Conservation (phyloP, 2,113 vertebrate species). For the Seriola dumerili region DNA sequence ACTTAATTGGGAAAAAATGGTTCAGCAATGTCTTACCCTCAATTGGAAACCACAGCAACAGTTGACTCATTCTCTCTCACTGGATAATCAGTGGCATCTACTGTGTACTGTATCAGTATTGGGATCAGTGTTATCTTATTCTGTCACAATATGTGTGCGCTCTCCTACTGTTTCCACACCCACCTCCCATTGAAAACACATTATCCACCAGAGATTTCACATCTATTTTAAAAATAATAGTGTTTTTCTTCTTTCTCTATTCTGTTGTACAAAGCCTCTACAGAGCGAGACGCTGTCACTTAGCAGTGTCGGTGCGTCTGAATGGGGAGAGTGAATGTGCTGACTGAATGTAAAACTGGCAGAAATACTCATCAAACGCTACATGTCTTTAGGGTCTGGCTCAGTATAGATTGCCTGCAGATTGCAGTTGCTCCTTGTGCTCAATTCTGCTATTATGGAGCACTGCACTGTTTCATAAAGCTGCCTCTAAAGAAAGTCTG, state of each 20-base stretch:
- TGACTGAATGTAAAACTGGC: slow-evolving; percentile 81
- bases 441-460: slow-evolving; percentile 81
- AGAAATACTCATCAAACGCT: slow-evolving; percentile 79
- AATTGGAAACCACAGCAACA: slow-evolving; percentile 70
- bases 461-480: slow-evolving; percentile 67
- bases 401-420: slow-evolving; percentile 82
- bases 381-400: slow-evolving; percentile 84
- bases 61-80: slow-evolving; percentile 79
- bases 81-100: slow-evolving; percentile 77
- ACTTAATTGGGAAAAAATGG: slow-evolving; percentile 62
- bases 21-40: slow-evolving; percentile 65
- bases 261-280: slow-evolving; percentile 69
- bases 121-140: slow-evolving; percentile 77
- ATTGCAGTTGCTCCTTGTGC: slow-evolving; percentile 81
- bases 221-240: slow-evolving; percentile 82
- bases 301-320: slow-evolving; percentile 78
- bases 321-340: slow-evolving; percentile 80
- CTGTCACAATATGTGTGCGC: slow-evolving; percentile 69
- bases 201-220: slow-evolving; percentile 82
- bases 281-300: slow-evolving; percentile 79
- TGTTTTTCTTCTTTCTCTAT: slow-evolving; percentile 75
- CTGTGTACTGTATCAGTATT: slow-evolving; percentile 73
- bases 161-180: slow-evolving; percentile 79
- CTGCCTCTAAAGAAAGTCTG: slow-evolving; percentile 62
- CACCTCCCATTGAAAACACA: slow-evolving; percentile 79